Evolutionary conservation across 2,113 vertebrate species (phyloP).

Genomic region (Gallinago media): DNA sequence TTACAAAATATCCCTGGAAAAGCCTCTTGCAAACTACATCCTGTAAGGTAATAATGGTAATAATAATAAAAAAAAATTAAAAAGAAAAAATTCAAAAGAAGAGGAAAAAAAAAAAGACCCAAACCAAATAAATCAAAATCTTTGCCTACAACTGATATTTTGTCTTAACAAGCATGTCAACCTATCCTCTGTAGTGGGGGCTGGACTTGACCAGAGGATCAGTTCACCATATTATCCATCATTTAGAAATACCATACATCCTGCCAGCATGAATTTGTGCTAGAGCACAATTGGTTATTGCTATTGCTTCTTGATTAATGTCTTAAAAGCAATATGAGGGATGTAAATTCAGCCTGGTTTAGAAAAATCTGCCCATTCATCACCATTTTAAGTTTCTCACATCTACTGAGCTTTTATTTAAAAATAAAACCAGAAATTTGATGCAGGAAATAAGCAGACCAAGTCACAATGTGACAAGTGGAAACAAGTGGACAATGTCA

Average conservation of each 20-base stretch:
- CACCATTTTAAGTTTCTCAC: background rate
- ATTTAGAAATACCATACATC: background rate
- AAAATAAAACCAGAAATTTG: background rate
- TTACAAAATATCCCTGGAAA: background rate
- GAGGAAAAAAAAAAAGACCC: fast-evolving
- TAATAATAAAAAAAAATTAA: no score
- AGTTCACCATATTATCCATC: background rate
- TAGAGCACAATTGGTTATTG: background rate
- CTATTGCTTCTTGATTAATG: background rate
- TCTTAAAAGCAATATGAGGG: background rate
- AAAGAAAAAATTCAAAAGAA: background rate
- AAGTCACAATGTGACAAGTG: background rate
- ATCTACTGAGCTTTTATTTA: background rate
- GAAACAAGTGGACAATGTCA: background rate
- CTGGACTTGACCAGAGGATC: background rate
- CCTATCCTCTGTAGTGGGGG: fast-evolving
- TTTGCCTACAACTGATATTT: background rate
- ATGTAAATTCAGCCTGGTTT: background rate
- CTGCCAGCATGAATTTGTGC: background rate
- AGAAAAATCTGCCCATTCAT: background rate
- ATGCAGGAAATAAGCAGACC: background rate
- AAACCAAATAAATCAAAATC: background rate
- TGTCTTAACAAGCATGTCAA: background rate
- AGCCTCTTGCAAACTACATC: background rate
- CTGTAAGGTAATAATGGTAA: background rate